Base-by-base conservation (phyloP, 2,888 invertebrate species). In the Drosophila tripunctata region DNA sequence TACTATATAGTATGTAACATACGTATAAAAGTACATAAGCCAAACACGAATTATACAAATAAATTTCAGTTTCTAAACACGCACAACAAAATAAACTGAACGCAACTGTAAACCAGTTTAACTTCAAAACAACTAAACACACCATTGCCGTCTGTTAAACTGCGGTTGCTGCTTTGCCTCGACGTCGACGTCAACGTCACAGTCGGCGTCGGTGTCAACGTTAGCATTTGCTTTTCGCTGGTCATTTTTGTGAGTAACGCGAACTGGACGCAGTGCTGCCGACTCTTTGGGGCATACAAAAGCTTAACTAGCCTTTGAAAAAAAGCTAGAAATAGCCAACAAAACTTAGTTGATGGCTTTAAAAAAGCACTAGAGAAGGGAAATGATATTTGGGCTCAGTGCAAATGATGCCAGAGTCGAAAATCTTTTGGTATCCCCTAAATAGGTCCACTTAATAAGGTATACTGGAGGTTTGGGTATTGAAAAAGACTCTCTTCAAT, bases 91-190 rank as follows among this genome's bases (percentile, higher is more conserved):
- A 65, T 47, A n/a, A n/a, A 30, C 30, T 21, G 33, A 50, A 57
- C 41, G 54, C 65, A 87, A 84, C 88, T 81, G 86, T 69, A 88
- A 84, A 87, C 85, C 87, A 81, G 88, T 88, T 81, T 78, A 78
- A 84, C 88, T 88, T 87, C 88, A 88, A 87, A 84, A 81, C 81
- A 88, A 88, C 87, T 80, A 78, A 77, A 70, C 62, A 57, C 67
- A 56, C 55, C 55, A 67, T 63, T 65, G 78, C 55, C 61, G 57
- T 35, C 55, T 61, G 55, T 40, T 55, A n/a, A 31, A 27, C 14
- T 41, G 55, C 19, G 22, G 45, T 19, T 41, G 48, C 45, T 50
- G 35, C 47, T 41, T 36, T 47, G 41, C 31, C 17, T 27, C 50
- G 52, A 17, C 14, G 52, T 31, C 17, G 31, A 19, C 35, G 55